phyloP scores from a whole-genome alignment of 2,113 vertebrate species.

The Balaenoptera acutorostrata region DNA sequence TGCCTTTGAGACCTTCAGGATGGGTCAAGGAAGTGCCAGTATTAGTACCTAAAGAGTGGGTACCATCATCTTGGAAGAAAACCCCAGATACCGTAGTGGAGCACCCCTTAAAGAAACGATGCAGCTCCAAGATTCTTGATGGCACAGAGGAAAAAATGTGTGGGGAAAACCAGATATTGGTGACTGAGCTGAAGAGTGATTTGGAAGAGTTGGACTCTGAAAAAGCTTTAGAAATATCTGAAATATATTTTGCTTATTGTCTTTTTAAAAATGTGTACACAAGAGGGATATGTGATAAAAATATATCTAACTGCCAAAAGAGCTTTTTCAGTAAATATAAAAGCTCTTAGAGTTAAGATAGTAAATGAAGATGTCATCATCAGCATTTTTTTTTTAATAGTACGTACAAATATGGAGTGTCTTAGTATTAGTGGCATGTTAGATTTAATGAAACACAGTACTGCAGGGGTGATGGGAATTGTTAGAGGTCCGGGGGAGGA shows the following conservation, averaged over 20 bases:
- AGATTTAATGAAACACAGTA: not conserved
- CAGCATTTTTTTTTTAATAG: not conserved
- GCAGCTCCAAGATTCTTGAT: not conserved
- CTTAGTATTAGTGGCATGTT: not conserved
- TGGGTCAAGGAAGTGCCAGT: not conserved
- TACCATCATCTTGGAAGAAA: not conserved
- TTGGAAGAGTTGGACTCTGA: not conserved
- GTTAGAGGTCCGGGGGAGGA: not conserved
- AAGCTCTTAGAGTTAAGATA: not conserved
- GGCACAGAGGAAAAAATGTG: not conserved
- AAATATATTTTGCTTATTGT: not conserved
- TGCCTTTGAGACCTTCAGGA: not conserved
- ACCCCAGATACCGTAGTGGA: not conserved
- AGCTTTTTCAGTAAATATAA: not conserved
- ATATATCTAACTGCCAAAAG: not conserved
- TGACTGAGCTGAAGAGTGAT: not conserved
- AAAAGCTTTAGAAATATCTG: not conserved
- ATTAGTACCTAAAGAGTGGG: not conserved
- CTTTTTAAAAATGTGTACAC: not conserved
- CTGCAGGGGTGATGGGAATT: accelerated
- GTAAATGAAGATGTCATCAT: not conserved
- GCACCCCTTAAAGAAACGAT: not conserved
- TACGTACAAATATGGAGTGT: not conserved
- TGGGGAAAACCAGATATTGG: not conserved
- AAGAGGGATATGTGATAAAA: not conserved